A percentile compares a stretch with the other conserved stretches of the same genome.
phyloP scores from a whole-genome alignment of 2,888 invertebrate species.

The Dicranocentrus wangi region DNA sequence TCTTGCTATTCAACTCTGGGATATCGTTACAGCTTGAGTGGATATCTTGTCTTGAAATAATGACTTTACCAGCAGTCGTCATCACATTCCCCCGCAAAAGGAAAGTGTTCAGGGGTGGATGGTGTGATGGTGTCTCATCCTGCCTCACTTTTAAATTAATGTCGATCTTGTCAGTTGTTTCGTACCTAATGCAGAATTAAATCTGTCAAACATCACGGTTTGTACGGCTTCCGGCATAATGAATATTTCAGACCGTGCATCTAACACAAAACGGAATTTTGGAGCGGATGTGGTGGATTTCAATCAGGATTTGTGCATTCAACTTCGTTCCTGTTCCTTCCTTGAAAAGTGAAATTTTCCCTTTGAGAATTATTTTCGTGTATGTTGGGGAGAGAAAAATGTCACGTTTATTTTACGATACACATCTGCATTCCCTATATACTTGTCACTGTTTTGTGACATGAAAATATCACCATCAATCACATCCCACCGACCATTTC shows the following conservation, averaged over 20 bases:
- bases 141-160: conserved; percentile 10
- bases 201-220: conserved; percentile 31
- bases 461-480: no score
- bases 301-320: neutral
- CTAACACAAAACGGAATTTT: neutral
- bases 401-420: no score
- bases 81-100: neutral
- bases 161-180: conserved; percentile 19
- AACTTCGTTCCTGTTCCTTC: neutral
- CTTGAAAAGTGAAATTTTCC: no score
- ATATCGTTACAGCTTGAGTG: neutral
- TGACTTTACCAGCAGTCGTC: conserved; percentile 4
- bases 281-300: neutral
- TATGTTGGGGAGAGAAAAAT: no score
- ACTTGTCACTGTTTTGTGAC: no score
- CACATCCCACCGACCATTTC: neutral
- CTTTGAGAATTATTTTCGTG: no score
- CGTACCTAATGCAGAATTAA: conserved; percentile 5
- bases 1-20: conserved; percentile 13
- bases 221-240: neutral
- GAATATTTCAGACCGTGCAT: neutral
- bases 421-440: no score
- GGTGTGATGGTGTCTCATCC: neutral
- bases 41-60: conserved; percentile 15
- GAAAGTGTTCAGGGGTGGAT: conserved; percentile 4